phyloP scores from a whole-genome alignment of 2,797 vertebrate species.

The Crax fasciolata region DNA sequence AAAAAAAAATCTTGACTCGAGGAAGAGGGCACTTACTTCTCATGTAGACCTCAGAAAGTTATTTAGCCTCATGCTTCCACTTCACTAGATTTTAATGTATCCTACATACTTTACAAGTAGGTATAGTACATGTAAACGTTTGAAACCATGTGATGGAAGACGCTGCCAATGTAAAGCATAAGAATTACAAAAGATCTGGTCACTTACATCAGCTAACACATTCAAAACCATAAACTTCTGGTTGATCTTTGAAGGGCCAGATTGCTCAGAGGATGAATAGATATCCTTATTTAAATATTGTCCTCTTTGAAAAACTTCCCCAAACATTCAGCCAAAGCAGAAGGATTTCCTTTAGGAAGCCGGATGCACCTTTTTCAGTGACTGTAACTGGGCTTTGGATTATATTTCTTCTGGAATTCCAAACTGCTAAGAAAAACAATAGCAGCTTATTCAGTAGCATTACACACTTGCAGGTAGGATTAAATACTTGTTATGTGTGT shows the following conservation, averaged over 20 bases:
- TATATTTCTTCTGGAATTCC: slow-evolving; percentile 8
- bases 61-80: not conserved
- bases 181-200: not conserved
- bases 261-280: not conserved
- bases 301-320: slow-evolving; percentile 49
- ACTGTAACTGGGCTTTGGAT: slow-evolving; percentile 1
- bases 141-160: not conserved
- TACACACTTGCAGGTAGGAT: not conserved
- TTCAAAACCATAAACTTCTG: not conserved
- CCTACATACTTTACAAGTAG: not conserved
- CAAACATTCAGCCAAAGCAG: slow-evolving; percentile 22
- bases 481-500: not conserved
- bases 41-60: not conserved
- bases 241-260: not conserved
- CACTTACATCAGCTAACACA: not conserved
- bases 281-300: slow-evolving; percentile 39
- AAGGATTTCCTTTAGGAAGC: slow-evolving; percentile 70
- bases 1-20: not conserved
- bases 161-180: not conserved
- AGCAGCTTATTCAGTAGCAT: not conserved
- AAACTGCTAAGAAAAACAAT: slow-evolving; percentile 32
- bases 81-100: not conserved
- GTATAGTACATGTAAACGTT: not conserved
- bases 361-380: slow-evolving; percentile 36
- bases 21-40: not conserved